These are phyloP conservation scores for Chymomyza amoena DNA, from an alignment of 2,888 invertebrate genomes.

Conservation along the genomic window DNA sequence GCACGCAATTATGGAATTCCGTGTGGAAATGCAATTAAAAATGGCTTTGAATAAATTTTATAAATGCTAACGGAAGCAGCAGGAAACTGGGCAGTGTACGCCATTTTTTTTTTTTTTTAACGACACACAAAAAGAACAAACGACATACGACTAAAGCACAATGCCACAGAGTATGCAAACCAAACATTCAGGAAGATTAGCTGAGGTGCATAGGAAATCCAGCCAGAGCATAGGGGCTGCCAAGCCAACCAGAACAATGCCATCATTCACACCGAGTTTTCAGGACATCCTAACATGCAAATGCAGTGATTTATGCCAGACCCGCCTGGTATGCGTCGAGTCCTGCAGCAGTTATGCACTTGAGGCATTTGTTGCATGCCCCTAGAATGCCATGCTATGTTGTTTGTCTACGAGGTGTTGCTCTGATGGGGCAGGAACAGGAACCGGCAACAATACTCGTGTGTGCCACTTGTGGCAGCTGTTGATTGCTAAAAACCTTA, in stretches of 20 bases:
- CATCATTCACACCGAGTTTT: conserved; percentile 4
- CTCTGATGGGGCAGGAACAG: background rate
- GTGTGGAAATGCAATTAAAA: conserved; percentile 68
- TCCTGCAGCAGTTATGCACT: conserved; percentile 61
- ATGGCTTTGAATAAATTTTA: conserved; percentile 56
- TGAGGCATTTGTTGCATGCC: conserved; percentile 68
- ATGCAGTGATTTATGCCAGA: conserved; percentile 65
- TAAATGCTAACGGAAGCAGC: conserved; percentile 45
- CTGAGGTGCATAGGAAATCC: conserved; percentile 5
- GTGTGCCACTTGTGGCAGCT: background rate
- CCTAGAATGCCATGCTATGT: background rate
- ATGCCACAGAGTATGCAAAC: background rate
- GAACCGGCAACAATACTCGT: conserved; percentile 13
- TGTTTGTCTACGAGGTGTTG: background rate
- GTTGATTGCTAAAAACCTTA: conserved; percentile 43
- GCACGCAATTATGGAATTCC: conserved; percentile 59
- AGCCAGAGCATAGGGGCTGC: background rate
- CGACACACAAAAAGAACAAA: conserved; percentile 20
- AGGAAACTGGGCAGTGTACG: background rate
- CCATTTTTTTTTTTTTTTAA: conserved; percentile 30
- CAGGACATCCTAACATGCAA: conserved; percentile 42
- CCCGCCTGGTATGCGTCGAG: conserved; percentile 21
- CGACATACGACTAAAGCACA: conserved; percentile 31
- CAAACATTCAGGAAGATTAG: conserved; percentile 37
- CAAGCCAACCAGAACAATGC: background rate